Base-by-base conservation (phyloP, 2,797 vertebrate species). In the Pampus argenteus region DNA sequence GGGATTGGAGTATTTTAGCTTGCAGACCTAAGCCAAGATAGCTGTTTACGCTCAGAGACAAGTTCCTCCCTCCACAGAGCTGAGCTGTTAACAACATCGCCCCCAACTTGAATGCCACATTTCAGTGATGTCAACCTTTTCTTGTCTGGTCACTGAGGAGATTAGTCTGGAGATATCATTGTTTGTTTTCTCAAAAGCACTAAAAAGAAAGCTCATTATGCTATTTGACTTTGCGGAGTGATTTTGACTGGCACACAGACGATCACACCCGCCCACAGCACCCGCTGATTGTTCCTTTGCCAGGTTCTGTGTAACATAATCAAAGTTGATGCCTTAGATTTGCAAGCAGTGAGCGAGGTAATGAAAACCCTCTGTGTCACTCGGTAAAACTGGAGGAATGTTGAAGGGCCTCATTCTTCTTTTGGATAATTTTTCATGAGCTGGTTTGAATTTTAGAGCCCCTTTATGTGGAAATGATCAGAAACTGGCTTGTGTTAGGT, bases 301-400 rank as follows among this genome's bases (percentile, higher is more conserved):
- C 89, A 91, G 78, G 66, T 84, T 86, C 81, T 82, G 60, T 66
- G 87, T 81, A 86, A 82, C 70, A 79, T 79, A 88, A 91, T 92
- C 87, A 86, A 87, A 83, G 82, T 79, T 86, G 79, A 79, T 81
- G 85, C 84, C 80, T 85, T 22, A 84, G 69, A 85, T 85, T 87
- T 90, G 89, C 86, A 73, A 77, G 83, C 83, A 82, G 76, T 44
- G 75, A 85, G 81, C 45, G 52, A 71, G 67, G 64, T 91, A 93
- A 93, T 93, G 87, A 89, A 89, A 92, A 85, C 89, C 89, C 80
- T 85, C 84, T 89, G 91, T 83, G 81, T 84, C 81, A 80, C 79
- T 79, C 70, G 51, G 71, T 83, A 65, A 84, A 88, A 84, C 58
- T 47, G 20, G 59, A 86, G 68, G 71, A 89, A 88, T 85, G 85